Percentiles rank a stretch among this genome's conserved stretches.
Conservation (phyloP, 2,888 invertebrate species). For the Drosophila kokeensis region DNA sequence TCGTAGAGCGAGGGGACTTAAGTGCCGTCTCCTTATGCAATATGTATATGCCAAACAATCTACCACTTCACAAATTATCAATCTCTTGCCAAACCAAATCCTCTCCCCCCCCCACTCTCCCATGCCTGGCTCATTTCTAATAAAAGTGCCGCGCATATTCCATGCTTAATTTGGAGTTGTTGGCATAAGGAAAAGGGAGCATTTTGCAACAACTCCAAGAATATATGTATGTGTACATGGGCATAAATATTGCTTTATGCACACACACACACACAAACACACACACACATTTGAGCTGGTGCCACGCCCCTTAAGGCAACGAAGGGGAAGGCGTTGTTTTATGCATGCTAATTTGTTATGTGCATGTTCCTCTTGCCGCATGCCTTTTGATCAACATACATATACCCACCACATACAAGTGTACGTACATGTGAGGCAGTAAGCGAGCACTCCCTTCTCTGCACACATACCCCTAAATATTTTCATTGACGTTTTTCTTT, state of each 20-base stretch:
- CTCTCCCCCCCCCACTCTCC: not conserved
- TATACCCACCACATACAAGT: not conserved
- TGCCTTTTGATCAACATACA: slow-evolving; percentile 66
- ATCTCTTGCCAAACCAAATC: slow-evolving; percentile 14
- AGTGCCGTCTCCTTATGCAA: slow-evolving; percentile 35
- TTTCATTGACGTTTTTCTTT: slow-evolving; percentile 47
- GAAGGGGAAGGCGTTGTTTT: slow-evolving; percentile 47
- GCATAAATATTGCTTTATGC: slow-evolving; percentile 76
- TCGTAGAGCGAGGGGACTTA: slow-evolving; percentile 2
- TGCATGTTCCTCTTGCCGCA: slow-evolving; percentile 66
- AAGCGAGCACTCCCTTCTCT: slow-evolving; percentile 3
- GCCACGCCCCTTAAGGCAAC: slow-evolving; percentile 18
- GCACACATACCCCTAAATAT: slow-evolving; percentile 32
- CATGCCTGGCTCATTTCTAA: slow-evolving; percentile 59
- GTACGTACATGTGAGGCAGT: slow-evolving; percentile 37
- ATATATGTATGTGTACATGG: slow-evolving; percentile 50
- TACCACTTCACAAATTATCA: slow-evolving; percentile 22
- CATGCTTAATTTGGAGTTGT: slow-evolving; percentile 64
- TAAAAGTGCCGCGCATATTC: slow-evolving; percentile 70
- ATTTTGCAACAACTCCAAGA: slow-evolving; percentile 27
- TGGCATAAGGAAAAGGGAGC: slow-evolving; percentile 13
- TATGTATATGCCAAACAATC: slow-evolving; percentile 19
- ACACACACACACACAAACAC: slow-evolving; percentile 30
- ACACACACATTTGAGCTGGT: slow-evolving; percentile 8
- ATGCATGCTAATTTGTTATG: slow-evolving; percentile 79